Evolutionary conservation across 1,140 invertebrate genomes (phyloP).

Genomic region (Ooceraea biroi): DNA sequence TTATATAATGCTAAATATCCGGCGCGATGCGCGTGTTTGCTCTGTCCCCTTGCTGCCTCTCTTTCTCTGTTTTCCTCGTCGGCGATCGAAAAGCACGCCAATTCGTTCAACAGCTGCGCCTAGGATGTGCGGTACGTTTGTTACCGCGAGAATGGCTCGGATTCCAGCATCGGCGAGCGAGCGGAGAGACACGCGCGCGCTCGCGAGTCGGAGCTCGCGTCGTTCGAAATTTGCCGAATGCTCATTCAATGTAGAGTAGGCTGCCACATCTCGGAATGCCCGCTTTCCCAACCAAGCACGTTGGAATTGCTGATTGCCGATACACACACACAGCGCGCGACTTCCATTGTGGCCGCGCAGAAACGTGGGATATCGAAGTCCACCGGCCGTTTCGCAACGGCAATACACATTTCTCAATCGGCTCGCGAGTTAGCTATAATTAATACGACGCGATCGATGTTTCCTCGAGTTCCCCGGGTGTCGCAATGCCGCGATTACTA

Average conservation of each 20-base stretch:
- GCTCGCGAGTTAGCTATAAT: constrained; percentile 14
- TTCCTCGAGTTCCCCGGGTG: neutral
- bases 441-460: constrained; percentile 17
- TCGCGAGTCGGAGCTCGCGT: neutral
- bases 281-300: constrained; percentile 41
- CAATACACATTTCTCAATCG: constrained; percentile 42
- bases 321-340: neutral
- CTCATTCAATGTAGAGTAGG: constrained; percentile 59
- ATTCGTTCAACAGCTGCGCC: constrained; percentile 5
- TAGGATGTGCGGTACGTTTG: constrained; percentile 1
- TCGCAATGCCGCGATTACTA: neutral
- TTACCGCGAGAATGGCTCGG: constrained; percentile 12
- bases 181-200: neutral
- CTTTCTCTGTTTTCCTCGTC: neutral
- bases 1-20: constrained; percentile 78
- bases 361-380: constrained; percentile 34
- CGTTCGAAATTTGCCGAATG: constrained; percentile 26
- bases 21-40: constrained; percentile 74
- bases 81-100: constrained; percentile 1
- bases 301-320: constrained; percentile 49
- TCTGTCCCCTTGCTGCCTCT: neutral
- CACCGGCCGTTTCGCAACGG: constrained; percentile 31
- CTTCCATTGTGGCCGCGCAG: constrained; percentile 9
- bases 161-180: neutral
- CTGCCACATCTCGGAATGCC: constrained; percentile 52